Base-by-base conservation (phyloP, 2,888 invertebrate genomes). In the Leptopterna dolabrata region DNA sequence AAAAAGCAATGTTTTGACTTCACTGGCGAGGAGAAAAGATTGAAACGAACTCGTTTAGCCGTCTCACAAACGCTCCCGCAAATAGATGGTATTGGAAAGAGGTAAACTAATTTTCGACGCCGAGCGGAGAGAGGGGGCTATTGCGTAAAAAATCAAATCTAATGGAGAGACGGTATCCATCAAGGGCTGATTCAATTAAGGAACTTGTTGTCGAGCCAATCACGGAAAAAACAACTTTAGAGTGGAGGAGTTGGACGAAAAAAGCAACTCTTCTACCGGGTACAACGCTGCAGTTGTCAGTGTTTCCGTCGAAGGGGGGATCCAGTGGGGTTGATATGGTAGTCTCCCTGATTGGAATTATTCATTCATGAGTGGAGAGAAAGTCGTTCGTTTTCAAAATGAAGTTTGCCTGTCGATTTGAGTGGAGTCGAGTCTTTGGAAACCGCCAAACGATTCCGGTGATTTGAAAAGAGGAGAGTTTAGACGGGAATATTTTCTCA, bases 191-290 rank as follows among this genome's bases (percentile, higher is more conserved):
- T 63, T 63, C 63, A 63, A 63, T 63, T 63, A 63, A 63, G 63
- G 63, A 63, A 63, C 63, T 63, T 63, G 63, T 63, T 63, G 63
- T 63, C 63, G 63, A 63, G 63, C 63, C 63, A 63, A 63, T 63
- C 63, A 63, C 63, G n/a, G n/a, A 19, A 55, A 55, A 55, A 55
- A 63, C 24, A 63, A 63, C 24, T 63, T 63, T 63, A 4, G 19
- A 63, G 24, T 2, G 63, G 51, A n/a, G n/a, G n/a, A 19, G 6
- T 24, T 3, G 63, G 63, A 63, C 7, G 63, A 24, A 63, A 36
- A 27, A 63, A 4, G 9, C 63, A 0, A 9, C 24, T 63, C n/a
- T n/a, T n/a, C n/a, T 63, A 0, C 63, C 13, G 24, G 63, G 24
- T 63, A 27, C 63, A 63, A 27, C 63, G 24, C 24, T n/a, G 63